Percentiles rank a stretch among this genome's conserved stretches.
phyloP scores from a whole-genome alignment of 37 sponge, comb jelly and placozoan species.

The Ephydatia muelleri region DNA sequence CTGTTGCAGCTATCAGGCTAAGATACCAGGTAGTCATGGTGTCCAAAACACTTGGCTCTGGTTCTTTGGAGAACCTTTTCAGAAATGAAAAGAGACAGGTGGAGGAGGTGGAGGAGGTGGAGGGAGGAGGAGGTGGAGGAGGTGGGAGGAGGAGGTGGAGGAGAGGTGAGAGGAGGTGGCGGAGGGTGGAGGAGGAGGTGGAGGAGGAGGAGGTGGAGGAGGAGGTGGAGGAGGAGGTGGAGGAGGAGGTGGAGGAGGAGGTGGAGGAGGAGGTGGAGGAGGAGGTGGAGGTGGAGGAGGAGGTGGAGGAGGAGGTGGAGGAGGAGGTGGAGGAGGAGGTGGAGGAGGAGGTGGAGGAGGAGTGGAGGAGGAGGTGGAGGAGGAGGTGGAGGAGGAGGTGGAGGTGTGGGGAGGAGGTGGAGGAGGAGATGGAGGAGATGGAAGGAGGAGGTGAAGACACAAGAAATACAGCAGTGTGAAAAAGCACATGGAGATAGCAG shows the following conservation, averaged over 20 bases:
- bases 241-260: not conserved
- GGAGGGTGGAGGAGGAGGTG: not conserved
- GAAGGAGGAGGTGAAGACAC: no score
- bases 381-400: no score
- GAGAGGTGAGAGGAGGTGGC: not conserved
- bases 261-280: no score
- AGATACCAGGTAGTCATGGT: constrained; percentile 74
- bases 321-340: no score
- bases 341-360: no score
- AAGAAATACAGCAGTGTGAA: not conserved
- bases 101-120: not conserved
- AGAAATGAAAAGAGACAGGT: no score
- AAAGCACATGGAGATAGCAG: not conserved
- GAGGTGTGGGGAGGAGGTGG: no score
- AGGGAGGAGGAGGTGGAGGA: not conserved
- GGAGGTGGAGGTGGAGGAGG: no score
- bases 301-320: no score
- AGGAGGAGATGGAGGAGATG: no score
- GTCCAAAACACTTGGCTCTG: constrained; percentile 64
- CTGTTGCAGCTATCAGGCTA: constrained; percentile 57
- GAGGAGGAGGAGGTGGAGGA: not conserved
- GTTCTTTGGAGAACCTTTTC: constrained; percentile 27
- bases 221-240: not conserved
- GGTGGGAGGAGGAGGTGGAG: not conserved
- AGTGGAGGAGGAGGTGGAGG: no score